phyloP scores from a whole-genome alignment of 2,797 vertebrate species.

The Thripadectes ignobilis region DNA sequence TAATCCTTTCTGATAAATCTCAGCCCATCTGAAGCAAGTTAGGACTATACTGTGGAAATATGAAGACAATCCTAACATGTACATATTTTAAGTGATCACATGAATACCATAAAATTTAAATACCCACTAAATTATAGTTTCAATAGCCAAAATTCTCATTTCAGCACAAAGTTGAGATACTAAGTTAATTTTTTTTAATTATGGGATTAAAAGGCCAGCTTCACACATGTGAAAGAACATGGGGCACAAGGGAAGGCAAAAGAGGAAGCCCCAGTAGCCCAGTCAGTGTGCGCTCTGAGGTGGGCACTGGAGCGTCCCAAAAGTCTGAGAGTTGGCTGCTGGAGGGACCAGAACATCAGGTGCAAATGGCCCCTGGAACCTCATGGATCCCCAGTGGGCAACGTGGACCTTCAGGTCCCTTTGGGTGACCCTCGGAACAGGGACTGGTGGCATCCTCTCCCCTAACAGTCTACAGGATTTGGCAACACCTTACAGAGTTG shows the following conservation, averaged over 20 bases:
- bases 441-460: background rate
- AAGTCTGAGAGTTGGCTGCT: background rate
- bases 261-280: background rate
- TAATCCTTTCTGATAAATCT: conserved; percentile 31
- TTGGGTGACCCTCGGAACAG: background rate
- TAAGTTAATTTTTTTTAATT: background rate
- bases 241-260: background rate
- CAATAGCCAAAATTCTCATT: background rate
- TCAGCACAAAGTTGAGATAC: background rate
- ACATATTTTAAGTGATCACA: background rate
- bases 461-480: background rate
- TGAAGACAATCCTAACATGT: background rate
- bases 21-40: background rate
- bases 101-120: background rate
- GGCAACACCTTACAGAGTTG: background rate
- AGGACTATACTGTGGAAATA: background rate
- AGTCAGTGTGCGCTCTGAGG: background rate
- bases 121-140: background rate
- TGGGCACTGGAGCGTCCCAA: background rate
- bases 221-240: rapidly evolving
- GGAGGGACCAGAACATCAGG: background rate
- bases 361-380: background rate
- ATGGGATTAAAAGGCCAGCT: background rate
- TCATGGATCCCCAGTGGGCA: background rate
- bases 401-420: background rate